Conservation (phyloP, 2,113 vertebrate species). For the Anoura caudifer region DNA sequence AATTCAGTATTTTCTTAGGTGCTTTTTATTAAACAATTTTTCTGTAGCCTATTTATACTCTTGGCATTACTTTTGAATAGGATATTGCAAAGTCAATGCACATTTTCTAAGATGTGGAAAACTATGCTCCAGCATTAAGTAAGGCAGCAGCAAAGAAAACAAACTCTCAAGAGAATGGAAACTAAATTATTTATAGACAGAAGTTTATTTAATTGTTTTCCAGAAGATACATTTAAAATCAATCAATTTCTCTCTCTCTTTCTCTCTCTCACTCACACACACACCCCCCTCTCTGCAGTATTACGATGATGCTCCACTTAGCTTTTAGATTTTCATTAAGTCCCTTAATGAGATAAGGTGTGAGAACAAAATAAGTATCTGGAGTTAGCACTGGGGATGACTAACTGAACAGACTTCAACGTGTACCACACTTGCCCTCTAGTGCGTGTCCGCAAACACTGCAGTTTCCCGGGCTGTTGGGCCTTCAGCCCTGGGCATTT, state of each 20-base stretch:
- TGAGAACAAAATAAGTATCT: background rate
- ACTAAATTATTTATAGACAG: conserved; percentile 35
- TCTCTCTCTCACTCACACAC: background rate
- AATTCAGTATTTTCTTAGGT: conserved; percentile 61
- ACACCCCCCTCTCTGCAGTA: background rate
- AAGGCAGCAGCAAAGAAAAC: conserved; percentile 31
- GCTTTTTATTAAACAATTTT: conserved; percentile 51
- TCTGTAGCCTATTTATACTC: conserved; percentile 25
- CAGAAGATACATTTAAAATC: conserved; percentile 15
- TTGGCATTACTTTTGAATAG: conserved; percentile 29
- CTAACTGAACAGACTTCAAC: background rate
- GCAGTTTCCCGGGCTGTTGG: background rate
- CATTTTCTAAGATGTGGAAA: conserved; percentile 50
- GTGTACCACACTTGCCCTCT: conserved; percentile 74
- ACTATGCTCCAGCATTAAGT: conserved; percentile 27
- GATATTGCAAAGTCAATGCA: conserved; percentile 4
- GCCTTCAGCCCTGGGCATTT: background rate
- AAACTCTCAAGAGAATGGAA: conserved; percentile 19
- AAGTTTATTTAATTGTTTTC: conserved; percentile 18
- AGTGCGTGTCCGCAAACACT: conserved; percentile 54
- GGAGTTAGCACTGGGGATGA: background rate
- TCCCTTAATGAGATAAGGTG: background rate
- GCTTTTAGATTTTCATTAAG: background rate
- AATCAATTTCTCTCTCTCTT: no score
- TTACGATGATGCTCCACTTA: background rate